Evolutionary conservation across 2,888 invertebrate genomes (phyloP).

Genomic region (Antheraea yamamai): DNA sequence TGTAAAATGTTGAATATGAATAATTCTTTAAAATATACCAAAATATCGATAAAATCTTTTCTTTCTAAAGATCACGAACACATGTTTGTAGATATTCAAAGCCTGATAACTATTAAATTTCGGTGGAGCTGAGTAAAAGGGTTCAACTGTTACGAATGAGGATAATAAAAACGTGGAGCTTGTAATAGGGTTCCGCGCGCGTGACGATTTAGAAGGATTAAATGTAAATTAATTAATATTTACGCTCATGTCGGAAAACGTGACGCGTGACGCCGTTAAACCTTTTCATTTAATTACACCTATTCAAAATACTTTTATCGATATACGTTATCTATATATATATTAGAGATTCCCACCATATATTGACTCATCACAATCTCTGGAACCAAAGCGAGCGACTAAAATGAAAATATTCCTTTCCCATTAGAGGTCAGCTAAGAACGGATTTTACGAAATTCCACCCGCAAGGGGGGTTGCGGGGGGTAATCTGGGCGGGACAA

Average conservation of each 20-base stretch:
- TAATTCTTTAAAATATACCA: too few species aligned
- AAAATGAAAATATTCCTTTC: too few species aligned
- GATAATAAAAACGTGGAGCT: slow-evolving; percentile 33
- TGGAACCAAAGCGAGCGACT: too few species aligned
- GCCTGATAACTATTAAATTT: slow-evolving; percentile 35
- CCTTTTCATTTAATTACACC: slow-evolving; percentile 7
- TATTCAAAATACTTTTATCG: slow-evolving; percentile 6
- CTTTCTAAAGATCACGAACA: not conserved
- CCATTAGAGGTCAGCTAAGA: too few species aligned
- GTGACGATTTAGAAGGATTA: slow-evolving; percentile 20
- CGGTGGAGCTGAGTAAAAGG: slow-evolving; percentile 35
- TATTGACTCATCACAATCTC: too few species aligned
- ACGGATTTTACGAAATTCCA: too few species aligned
- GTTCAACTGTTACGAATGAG: slow-evolving; percentile 34
- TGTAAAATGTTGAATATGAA: too few species aligned
- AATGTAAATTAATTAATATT: slow-evolving; percentile 21
- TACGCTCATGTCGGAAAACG: slow-evolving; percentile 11
- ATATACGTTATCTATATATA: too few species aligned
- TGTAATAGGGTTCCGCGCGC: slow-evolving; percentile 23
- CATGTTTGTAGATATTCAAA: not conserved
- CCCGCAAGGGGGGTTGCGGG: too few species aligned
- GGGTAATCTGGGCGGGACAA: too few species aligned
- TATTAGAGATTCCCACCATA: too few species aligned
- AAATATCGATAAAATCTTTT: not conserved
- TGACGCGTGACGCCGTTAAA: slow-evolving; percentile 7